Evolutionary conservation across 2,113 vertebrate genomes (phyloP).

Genomic region (Chrysemys picta): DNA sequence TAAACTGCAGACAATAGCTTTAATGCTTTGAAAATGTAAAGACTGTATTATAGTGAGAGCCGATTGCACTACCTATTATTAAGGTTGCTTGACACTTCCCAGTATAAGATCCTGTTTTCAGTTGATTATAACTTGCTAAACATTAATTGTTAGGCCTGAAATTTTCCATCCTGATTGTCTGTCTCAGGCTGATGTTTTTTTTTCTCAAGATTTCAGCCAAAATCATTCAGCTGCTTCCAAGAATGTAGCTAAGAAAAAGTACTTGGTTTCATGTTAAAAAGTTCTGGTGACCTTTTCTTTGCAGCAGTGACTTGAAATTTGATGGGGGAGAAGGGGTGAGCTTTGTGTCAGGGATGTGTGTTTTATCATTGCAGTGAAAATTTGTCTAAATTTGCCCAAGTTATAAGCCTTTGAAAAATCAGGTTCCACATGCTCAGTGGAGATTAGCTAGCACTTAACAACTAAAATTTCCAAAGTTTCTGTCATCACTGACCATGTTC

Average conservation of each 20-base stretch:
- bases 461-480: not conserved
- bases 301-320: constrained; percentile 35
- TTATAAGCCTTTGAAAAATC: not conserved
- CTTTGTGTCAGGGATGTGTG: not conserved
- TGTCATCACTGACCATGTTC: not conserved
- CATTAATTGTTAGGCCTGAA: not conserved
- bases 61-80: not conserved
- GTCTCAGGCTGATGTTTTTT: not conserved
- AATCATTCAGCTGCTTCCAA: not conserved
- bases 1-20: not conserved
- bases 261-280: not conserved
- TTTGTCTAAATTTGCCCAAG: not conserved
- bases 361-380: not conserved
- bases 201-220: constrained; percentile 28
- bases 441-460: not conserved
- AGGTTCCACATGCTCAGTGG: not conserved
- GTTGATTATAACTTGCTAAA: not conserved
- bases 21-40: constrained; percentile 3
- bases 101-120: not conserved
- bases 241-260: constrained; percentile 30
- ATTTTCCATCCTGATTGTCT: not conserved
- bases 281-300: constrained; percentile 42
- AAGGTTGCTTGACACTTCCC: not conserved
- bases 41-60: not conserved
- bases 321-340: not conserved